A percentile compares a stretch with the other conserved stretches of the same genome.
Evolutionary conservation across 2,888 invertebrate species (phyloP).

Genomic region (Heliconius cydno): DNA sequence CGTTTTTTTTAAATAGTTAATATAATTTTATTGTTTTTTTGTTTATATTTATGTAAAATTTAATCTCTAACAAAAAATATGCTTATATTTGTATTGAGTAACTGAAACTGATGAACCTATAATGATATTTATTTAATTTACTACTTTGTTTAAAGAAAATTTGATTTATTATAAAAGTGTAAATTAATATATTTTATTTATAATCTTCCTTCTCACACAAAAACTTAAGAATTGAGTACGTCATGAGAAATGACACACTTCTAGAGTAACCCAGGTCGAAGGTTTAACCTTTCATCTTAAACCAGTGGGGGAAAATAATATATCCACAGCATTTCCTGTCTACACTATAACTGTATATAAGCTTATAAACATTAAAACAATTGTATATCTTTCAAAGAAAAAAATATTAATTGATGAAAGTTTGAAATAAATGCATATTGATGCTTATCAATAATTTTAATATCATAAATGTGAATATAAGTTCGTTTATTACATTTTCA

Average conservation of each 20-base stretch:
- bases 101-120: neutral
- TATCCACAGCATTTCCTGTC: neutral
- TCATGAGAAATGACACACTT: neutral
- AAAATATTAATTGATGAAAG: no score
- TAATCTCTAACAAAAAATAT: no score
- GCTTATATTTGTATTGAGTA: neutral
- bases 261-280: neutral
- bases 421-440: no score
- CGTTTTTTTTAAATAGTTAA: neutral
- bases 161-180: neutral
- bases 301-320: neutral
- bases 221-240: neutral
- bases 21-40: no score
- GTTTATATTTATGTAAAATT: no score
- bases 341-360: neutral
- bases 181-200: neutral
- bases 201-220: neutral
- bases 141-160: no score
- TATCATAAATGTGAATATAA: no score
- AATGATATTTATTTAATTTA: no score
- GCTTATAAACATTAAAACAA: no score
- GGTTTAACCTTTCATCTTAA: conserved; percentile 1
- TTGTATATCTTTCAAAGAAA: no score
- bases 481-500: no score
- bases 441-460: no score